These are phyloP conservation scores for Eidolon dupreanum DNA, from an alignment of 2,797 vertebrate genomes.

Conservation along the genomic window DNA sequence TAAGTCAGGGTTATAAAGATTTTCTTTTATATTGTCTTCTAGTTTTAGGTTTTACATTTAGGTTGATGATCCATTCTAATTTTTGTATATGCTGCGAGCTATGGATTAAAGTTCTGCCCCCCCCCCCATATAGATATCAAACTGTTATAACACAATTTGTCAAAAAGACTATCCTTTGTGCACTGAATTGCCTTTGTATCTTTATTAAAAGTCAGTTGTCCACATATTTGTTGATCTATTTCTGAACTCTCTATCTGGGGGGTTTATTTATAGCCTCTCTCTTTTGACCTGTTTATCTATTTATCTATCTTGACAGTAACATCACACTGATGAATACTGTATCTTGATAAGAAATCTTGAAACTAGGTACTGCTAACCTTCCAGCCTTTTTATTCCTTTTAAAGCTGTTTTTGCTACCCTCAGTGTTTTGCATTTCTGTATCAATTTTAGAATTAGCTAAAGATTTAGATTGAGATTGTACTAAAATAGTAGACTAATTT, in stretches of 20 bases:
- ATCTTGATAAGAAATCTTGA: background rate
- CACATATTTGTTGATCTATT: too few species aligned
- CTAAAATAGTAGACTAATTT: background rate
- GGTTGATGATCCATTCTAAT: background rate
- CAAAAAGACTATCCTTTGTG: background rate
- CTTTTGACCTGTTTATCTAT: background rate
- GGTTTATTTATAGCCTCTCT: background rate
- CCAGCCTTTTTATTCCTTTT: background rate
- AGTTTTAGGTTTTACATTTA: too few species aligned
- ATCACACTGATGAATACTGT: background rate
- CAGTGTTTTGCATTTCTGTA: background rate
- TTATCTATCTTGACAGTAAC: background rate
- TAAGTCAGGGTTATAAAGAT: background rate
- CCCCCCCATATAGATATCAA: background rate
- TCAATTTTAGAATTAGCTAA: background rate
- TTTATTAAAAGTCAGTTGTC: background rate
- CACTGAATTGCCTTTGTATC: background rate
- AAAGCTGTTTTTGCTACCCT: background rate
- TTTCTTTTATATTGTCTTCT: background rate
- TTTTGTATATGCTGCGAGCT: background rate
- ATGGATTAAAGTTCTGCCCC: background rate
- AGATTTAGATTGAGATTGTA: background rate
- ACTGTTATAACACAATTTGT: background rate
- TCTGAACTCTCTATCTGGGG: background rate
- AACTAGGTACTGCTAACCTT: background rate